A percentile compares a stretch with the other conserved stretches of the same genome.
phyloP scores from a whole-genome alignment of 1,140 invertebrate genomes.

The Dolichoris vasculosae region DNA sequence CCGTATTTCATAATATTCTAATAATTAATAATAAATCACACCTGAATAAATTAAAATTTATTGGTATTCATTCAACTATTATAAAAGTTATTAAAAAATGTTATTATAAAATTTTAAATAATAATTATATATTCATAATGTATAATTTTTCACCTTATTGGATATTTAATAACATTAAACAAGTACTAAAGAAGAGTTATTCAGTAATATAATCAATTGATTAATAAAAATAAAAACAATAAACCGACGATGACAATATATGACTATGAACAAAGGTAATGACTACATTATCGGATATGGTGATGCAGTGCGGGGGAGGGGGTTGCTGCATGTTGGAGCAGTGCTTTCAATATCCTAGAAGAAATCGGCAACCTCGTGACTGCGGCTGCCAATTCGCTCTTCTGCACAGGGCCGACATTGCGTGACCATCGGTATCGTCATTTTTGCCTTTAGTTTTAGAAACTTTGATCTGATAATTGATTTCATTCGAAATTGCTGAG shows the following conservation, averaged over 20 bases:
- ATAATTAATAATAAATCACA: too few relatives aligned
- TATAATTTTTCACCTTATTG: background rate
- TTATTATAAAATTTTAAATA: too few relatives aligned
- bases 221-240: background rate
- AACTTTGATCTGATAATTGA: slow-evolving; percentile 4
- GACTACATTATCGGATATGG: slow-evolving; percentile 73
- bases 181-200: background rate
- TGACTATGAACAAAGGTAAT: slow-evolving; percentile 65
- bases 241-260: slow-evolving; percentile 19
- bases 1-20: too few relatives aligned
- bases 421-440: slow-evolving; percentile 72
- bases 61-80: background rate
- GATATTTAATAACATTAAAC: background rate
- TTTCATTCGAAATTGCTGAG: background rate
- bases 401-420: slow-evolving; percentile 85
- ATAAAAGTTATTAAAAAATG: too few relatives aligned
- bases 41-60: background rate
- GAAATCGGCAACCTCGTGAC: slow-evolving; percentile 83
- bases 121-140: background rate
- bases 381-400: slow-evolving; percentile 91
- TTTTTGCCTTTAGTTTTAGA: slow-evolving; percentile 5
- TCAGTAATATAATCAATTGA: background rate
- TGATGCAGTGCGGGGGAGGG: slow-evolving; percentile 76
- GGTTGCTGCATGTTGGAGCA: slow-evolving; percentile 88
- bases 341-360: slow-evolving; percentile 87